Percentiles rank a stretch among this genome's conserved stretches.
These are phyloP conservation scores for Trichopoda pennipes DNA, from an alignment of 2,888 invertebrate genomes.

Conservation along the genomic window DNA sequence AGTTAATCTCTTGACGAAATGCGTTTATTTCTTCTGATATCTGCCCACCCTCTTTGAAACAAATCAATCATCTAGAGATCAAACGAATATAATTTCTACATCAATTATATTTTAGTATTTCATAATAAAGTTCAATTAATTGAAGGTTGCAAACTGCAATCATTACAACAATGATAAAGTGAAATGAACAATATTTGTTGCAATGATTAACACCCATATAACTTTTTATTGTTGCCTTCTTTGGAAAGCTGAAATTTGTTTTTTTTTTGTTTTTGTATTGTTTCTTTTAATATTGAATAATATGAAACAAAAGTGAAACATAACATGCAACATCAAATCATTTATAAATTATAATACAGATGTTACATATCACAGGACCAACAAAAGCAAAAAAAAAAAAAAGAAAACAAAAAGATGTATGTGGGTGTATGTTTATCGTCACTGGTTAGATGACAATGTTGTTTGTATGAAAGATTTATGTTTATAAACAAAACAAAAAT, in stretches of 20 bases:
- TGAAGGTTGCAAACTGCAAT: constrained; percentile 22
- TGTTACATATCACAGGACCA: constrained; percentile 60
- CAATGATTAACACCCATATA: constrained; percentile 64
- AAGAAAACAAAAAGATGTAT: constrained; percentile 6
- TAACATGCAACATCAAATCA: constrained; percentile 60
- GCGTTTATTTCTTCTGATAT: constrained; percentile 2
- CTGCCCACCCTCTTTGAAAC: constrained; percentile 23
- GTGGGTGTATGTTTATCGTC: constrained; percentile 34
- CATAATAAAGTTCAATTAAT: constrained; percentile 24
- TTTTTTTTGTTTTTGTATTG: neutral
- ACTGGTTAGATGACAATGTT: constrained; percentile 46
- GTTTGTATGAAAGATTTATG: constrained; percentile 56
- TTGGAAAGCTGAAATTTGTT: neutral
- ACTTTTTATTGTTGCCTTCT: constrained; percentile 51
- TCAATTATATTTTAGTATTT: constrained; percentile 41
- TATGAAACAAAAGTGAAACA: neutral
- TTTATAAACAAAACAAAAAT: constrained; percentile 53
- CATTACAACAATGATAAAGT: constrained; percentile 41
- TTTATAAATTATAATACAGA: constrained; percentile 66
- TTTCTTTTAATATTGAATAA: constrained; percentile 29
- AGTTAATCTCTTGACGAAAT: constrained; percentile 46
- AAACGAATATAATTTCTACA: constrained; percentile 53
- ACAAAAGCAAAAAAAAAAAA: constrained; percentile 24
- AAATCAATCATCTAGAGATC: constrained; percentile 65
- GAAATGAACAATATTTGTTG: constrained; percentile 29